Evolutionary conservation across 2,888 invertebrate genomes (phyloP), one percentile per base, ranked within the genome.

Genomic region (Tuberolachnus salignus): DNA sequence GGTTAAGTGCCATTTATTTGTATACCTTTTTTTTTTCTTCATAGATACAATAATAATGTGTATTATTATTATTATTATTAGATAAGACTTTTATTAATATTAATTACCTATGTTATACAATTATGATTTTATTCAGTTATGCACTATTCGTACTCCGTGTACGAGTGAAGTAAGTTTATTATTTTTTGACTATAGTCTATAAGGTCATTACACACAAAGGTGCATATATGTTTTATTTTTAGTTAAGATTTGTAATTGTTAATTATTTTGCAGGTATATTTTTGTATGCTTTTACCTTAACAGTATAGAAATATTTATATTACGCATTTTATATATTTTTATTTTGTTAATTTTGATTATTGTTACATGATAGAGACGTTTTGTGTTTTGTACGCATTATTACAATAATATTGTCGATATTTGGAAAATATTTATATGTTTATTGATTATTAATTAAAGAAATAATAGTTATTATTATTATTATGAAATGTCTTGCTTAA

Each of bases 281-380:
- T 9, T 61, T 2, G 34, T 14, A 34, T 49, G 26, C 71, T 59
- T 71, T 71, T 26, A 19, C 13, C 13, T 71, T 46, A 16, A 26
- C 19, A 49, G 26, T 49, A 61, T 19, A 49, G 49, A 19, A 61
- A n/a, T n/a, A n/a, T 9, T 63, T 51, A 34, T 19, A 51, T 72
- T 61, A 34, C 8, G 59, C 46, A 71, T 72, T 72, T 59, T 72
- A 61, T 72, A 72, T 14, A 51, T 72, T 72, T 72, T 59, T 46
- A 72, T 72, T 72, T 72, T 72, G 71, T 72, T 72, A 72, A 59
- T 72, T 72, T 72, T 72, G n/a, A 72, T 61, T 49, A 72, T 61
- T 72, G 71, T 72, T 72, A 72, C 46, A 26, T 61, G 49, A 49
- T 34, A 34, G 26, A 6, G n/a, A n/a, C 34, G 59, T 72, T n/a